A percentile compares a stretch with the other conserved stretches of the same genome.
Evolutionary conservation across 2,113 vertebrate genomes (phyloP).

Genomic region (Catagonus wagneri): DNA sequence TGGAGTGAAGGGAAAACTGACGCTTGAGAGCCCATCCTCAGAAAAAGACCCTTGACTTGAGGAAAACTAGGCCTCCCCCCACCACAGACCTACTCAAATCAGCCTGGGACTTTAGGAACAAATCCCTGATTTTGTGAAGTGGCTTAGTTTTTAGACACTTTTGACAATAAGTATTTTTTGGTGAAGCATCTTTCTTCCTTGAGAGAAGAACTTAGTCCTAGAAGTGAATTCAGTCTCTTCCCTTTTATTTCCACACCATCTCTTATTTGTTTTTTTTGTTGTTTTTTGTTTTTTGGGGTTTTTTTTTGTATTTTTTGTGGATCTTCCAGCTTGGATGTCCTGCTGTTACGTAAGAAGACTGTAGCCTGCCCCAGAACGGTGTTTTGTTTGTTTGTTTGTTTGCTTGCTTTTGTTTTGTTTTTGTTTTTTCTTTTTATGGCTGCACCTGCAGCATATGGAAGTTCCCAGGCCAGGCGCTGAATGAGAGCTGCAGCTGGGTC

Average conservation of each 20-base stretch:
- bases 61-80: neutral
- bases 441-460: too few species aligned
- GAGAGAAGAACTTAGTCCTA: neutral
- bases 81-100: neutral
- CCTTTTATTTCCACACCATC: neutral
- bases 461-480: too few species aligned
- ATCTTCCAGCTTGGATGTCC: neutral
- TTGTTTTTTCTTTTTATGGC: too few species aligned
- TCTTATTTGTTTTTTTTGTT: neutral
- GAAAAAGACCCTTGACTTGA: conserved; percentile 47
- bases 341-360: neutral
- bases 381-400: too few species aligned
- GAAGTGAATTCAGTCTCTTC: neutral
- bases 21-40: neutral
- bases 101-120: conserved; percentile 26
- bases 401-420: too few species aligned
- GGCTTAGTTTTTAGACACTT: neutral
- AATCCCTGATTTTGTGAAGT: conserved; percentile 49
- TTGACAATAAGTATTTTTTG: conserved; percentile 9
- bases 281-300: neutral
- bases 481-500: too few species aligned
- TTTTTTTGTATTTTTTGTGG: neutral
- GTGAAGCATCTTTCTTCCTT: neutral
- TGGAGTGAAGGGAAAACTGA: neutral
- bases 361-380: fast-evolving